A percentile compares a stretch with the other conserved stretches of the same genome.
Conservation (phyloP, 1,140 invertebrate species). For the Vanessa tameamea region DNA sequence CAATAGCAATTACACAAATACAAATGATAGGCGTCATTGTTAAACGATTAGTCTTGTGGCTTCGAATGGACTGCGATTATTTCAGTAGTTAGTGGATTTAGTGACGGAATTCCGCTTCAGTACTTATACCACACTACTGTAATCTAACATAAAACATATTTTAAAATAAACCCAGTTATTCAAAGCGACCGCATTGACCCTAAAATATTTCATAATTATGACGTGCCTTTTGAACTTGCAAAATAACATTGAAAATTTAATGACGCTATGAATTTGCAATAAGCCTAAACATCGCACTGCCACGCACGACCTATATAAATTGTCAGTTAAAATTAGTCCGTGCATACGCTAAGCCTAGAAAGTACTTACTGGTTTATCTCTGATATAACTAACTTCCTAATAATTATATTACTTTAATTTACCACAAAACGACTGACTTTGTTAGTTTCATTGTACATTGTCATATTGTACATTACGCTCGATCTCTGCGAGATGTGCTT, state of each 20-base stretch:
- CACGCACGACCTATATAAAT: constrained; percentile 20
- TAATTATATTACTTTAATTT: background rate
- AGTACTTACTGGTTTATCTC: background rate
- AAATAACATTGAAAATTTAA: constrained; percentile 32
- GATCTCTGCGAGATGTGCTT: no score
- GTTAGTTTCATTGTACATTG: no score
- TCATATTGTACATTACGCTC: no score
- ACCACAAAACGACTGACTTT: background rate
- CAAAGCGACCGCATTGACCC: constrained; percentile 15
- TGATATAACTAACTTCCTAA: background rate
- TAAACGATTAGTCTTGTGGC: constrained; percentile 28
- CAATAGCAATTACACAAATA: constrained; percentile 25
- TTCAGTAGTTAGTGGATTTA: constrained; percentile 26
- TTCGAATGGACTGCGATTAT: constrained; percentile 26
- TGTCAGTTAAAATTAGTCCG: constrained; percentile 10
- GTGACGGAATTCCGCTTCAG: constrained; percentile 13
- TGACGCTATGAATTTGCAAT: constrained; percentile 30
- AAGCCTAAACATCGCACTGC: constrained; percentile 23
- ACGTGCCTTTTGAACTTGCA: constrained; percentile 24
- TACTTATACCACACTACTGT: background rate
- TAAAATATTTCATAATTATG: constrained; percentile 30
- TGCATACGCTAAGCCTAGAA: background rate
- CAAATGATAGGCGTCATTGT: constrained; percentile 28
- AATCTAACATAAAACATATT: background rate
- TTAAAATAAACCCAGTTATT: constrained; percentile 12